Evolutionary conservation across 1,140 invertebrate genomes (phyloP), one percentile per base, ranked within the genome.

Genomic region (Bombus huntii): DNA sequence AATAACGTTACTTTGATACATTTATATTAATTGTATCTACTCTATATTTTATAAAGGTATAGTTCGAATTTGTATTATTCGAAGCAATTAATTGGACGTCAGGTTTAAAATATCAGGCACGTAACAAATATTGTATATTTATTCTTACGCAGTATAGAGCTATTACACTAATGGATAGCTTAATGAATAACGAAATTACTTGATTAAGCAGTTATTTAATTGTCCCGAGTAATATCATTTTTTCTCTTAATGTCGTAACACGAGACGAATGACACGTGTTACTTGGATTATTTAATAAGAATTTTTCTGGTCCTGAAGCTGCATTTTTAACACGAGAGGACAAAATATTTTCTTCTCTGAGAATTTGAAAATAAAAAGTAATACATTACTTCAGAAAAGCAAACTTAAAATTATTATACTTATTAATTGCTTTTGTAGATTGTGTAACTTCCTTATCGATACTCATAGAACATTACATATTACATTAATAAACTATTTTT

Each of bases 201-300:
- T 12, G 73, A 75, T 75, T 37, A 57, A 31, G 22, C 47, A 22
- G 34, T 75, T 22, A 57, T 75, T 75, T 37, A 75, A 57, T 75
- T 53, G 31, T 22, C 22, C 53, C 10, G 22, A 28, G 22, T 22
- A 70, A 37, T 25, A n/a, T 13, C 6, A 59, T 28, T n/a, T 22
- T 57, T 74, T 37, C 73, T 37, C 25, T 57, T 75, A 57, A 57
- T 53, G 31, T 34, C 10, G 44, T 34, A 74, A 74, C 18, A 15
- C 37, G 70, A 47, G 5, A 70, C 34, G 34, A 18, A 25, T 47
- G 15, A 25, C 10, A 39, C 34, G 18, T 18, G 68, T 39, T 70
- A 70, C 8, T 39, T 39, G 22, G 18, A 9, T 68, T 68, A 34
- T 18, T 34, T 66, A 66, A 31, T 31, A 66, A 66, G n/a, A 31